Evolutionary conservation across 2,113 vertebrate species (phyloP).

Genomic region (Passer domesticus): DNA sequence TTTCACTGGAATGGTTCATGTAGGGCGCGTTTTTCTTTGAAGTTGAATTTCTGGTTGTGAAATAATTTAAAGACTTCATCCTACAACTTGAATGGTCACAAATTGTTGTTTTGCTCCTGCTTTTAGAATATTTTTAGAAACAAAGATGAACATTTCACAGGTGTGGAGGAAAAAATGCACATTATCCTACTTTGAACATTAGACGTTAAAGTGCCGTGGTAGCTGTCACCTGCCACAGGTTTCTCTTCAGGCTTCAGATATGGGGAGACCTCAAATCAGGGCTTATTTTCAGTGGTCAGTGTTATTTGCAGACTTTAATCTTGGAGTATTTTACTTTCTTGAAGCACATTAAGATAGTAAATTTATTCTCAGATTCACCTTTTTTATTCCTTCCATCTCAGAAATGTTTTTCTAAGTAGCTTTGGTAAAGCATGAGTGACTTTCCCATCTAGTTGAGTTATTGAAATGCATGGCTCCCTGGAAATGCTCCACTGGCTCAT

Average conservation of each 20-base stretch:
- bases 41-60: background rate
- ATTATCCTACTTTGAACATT: rapidly evolving
- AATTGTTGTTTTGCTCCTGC: rapidly evolving
- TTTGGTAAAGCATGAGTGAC: background rate
- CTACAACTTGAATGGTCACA: too few species aligned
- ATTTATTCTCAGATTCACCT: background rate
- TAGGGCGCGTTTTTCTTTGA: rapidly evolving
- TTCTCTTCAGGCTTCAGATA: background rate
- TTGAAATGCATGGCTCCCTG: background rate
- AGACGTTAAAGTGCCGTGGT: background rate
- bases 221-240: background rate
- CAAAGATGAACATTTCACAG: rapidly evolving
- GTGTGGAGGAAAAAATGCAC: rapidly evolving
- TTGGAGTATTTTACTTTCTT: background rate
- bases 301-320: background rate
- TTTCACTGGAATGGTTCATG: rapidly evolving
- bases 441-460: background rate
- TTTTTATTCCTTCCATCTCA: background rate
- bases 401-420: background rate
- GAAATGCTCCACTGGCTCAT: background rate
- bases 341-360: background rate
- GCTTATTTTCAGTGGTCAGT: background rate
- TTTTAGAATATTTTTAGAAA: background rate
- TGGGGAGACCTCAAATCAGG: too few species aligned
- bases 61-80: background rate